These are phyloP conservation scores for Pseudopodoces humilis DNA, from an alignment of 2,113 vertebrate species.

Conservation along the genomic window DNA sequence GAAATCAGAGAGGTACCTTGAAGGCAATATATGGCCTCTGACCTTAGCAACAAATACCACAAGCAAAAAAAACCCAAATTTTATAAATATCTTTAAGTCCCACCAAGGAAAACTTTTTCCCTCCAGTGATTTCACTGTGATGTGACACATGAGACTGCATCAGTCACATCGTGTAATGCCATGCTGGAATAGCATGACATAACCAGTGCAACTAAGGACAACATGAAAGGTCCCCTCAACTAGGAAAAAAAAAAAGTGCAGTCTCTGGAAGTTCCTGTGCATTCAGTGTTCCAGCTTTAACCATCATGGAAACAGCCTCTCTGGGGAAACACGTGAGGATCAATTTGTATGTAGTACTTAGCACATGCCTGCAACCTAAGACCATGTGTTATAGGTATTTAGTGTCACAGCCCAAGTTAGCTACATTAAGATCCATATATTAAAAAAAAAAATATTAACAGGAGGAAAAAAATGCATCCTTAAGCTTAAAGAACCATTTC, in stretches of 20 bases:
- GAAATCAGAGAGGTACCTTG: not conserved
- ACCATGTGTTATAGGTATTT: not conserved
- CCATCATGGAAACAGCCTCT: not conserved
- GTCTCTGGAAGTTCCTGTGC: not conserved
- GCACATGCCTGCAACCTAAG: not conserved
- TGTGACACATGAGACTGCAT: constrained; percentile 65
- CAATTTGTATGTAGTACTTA: not conserved
- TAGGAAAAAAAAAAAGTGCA: not conserved
- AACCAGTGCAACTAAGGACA: constrained; percentile 71
- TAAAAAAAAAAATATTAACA: not conserved
- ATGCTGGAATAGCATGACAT: constrained; percentile 52
- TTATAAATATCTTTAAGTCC: constrained; percentile 16
- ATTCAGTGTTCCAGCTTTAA: not conserved
- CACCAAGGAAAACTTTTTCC: not conserved
- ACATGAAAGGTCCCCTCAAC: constrained; percentile 7
- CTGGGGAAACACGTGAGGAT: not conserved
- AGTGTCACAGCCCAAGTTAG: not conserved
- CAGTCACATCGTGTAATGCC: constrained; percentile 68
- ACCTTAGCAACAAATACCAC: not conserved
- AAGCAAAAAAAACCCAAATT: not conserved
- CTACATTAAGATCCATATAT: not conserved
- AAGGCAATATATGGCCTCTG: not conserved
- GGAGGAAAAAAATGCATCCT: not conserved
- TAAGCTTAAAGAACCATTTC: not conserved
- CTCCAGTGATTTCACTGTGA: constrained; percentile 46